Evolutionary conservation across 2,797 vertebrate genomes (phyloP), one percentile per base, ranked within the genome.

Genomic region (Numenius phaeopus): DNA sequence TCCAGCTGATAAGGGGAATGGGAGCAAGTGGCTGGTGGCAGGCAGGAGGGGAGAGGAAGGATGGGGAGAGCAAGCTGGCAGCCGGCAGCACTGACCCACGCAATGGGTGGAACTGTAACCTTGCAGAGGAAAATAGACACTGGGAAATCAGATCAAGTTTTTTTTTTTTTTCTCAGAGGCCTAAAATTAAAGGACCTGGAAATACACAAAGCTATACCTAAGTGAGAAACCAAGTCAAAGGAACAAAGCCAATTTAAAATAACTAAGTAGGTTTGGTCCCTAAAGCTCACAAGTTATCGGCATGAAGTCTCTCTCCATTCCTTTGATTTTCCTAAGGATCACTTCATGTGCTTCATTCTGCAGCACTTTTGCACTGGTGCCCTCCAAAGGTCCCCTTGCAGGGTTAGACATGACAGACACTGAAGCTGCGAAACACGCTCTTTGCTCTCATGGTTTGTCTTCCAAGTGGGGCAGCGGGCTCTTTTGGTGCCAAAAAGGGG

Each of bases 161-260:
- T 24, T 7, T 7, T n/a, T 27, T 32, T 71, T 32, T 30, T 18
- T 23, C 40, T 83, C 75, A 65, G 55, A 91, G 40, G 52, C 34
- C 71, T 90, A 50, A 89, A 96, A 85, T 75, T 30, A 83, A 83
- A 89, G 81, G 47, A 64, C 39, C 44, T 26, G 4, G 64, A 95
- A 94, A 78, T 34, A 77, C 15, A 81, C 1, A 3, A 58, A 89
- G 27, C 54, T 83, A 44, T 1, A 12, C 61, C 34, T 79, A 87
- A 91, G 76, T 77, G 75, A 96, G 79, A 96, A 92, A 93, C 39
- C 26, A 91, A 93, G 84, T 83, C 81, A 94, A 61, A 2, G 46
- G 90, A 96, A 87, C 81, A 92, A 94, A 94, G 59, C 49, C 78
- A 92, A 88, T 97, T 96, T 97, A 96, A 95, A 97, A 87, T 65